A percentile compares a stretch with the other conserved stretches of the same genome.
These are phyloP conservation scores for Pomacea maculata DNA, from an alignment of 1,140 invertebrate genomes.

Conservation along the genomic window DNA sequence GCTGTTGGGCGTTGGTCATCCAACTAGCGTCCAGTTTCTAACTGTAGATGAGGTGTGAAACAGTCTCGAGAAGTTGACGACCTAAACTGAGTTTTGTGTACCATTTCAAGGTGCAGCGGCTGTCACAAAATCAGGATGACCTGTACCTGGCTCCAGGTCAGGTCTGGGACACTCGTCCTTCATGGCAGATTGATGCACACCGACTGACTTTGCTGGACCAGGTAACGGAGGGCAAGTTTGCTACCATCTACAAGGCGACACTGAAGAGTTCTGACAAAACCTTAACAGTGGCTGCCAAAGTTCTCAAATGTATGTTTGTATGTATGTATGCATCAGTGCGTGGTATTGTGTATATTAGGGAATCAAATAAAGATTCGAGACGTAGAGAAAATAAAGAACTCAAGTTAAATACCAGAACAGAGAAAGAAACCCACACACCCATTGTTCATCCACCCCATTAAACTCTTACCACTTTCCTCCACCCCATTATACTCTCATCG, in stretches of 20 bases:
- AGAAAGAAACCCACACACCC: no score
- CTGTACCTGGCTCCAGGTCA: conserved; percentile 6
- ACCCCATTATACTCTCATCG: no score
- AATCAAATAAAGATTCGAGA: not conserved
- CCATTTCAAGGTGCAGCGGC: no score
- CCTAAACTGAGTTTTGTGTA: no score
- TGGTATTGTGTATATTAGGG: not conserved
- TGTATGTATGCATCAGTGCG: not conserved
- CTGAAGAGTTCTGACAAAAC: not conserved
- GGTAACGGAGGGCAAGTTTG: conserved; percentile 33
- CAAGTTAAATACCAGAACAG: no score
- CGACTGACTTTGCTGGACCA: conserved; percentile 25
- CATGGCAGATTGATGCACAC: conserved; percentile 11
- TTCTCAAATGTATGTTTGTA: conserved; percentile 11
- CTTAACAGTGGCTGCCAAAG: conserved; percentile 15
- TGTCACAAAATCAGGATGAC: not conserved
- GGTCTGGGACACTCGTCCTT: not conserved
- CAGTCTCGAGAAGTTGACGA: no score
- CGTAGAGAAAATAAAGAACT: no score
- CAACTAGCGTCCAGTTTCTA: no score
- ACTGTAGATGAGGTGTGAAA: no score
- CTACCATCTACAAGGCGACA: conserved; percentile 28
- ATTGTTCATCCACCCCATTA: no score
- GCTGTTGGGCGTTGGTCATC: no score
- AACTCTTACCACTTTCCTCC: no score